Evolutionary conservation across 2,113 vertebrate species (phyloP).

Genomic region (Callospermophilus lateralis): DNA sequence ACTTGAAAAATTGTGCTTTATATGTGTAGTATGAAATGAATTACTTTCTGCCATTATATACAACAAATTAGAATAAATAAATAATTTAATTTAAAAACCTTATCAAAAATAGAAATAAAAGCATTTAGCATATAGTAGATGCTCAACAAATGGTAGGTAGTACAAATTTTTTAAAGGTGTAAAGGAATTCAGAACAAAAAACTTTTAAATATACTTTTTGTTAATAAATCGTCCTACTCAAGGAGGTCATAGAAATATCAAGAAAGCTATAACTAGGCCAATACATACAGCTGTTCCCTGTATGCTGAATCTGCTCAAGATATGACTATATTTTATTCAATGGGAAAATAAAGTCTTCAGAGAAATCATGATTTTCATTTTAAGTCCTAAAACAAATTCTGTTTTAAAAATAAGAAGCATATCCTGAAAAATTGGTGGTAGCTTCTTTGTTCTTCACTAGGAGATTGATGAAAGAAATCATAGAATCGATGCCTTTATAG

Average conservation of each 20-base stretch:
- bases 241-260: background rate
- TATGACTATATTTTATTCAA: background rate
- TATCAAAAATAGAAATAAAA: no score
- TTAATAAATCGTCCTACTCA: background rate
- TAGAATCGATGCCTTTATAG: background rate
- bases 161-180: background rate
- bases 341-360: background rate
- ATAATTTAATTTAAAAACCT: no score
- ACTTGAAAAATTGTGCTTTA: no score
- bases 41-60: no score
- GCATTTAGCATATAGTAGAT: background rate
- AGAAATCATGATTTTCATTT: slow-evolving; percentile 1
- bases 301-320: background rate
- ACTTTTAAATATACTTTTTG: background rate
- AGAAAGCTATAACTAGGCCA: background rate
- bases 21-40: no score
- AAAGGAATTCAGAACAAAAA: background rate
- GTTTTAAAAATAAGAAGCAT: slow-evolving; percentile 28
- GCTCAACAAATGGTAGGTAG: background rate
- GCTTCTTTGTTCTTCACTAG: background rate
- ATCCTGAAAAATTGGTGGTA: background rate
- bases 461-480: background rate
- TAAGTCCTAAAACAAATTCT: background rate
- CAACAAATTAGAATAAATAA: no score
- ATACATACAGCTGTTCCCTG: background rate